Evolutionary conservation across 2,797 vertebrate genomes (phyloP), one percentile per base, ranked within the genome.

Genomic region (Bradypodion ventrale): DNA sequence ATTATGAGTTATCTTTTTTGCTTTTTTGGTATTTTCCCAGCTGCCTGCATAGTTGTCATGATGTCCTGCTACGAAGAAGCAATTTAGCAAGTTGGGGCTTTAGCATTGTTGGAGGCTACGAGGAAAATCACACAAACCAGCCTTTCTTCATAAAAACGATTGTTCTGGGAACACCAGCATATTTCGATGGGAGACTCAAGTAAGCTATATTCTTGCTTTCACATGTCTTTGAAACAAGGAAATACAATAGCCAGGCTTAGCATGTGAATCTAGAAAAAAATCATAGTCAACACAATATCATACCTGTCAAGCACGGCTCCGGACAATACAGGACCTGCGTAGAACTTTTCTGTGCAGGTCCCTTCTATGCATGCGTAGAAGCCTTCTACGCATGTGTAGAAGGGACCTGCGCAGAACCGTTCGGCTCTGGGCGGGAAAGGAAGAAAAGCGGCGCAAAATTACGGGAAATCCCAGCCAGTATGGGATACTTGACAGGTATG

Each of bases 141-240:
- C 98, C 98, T 7, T 99, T 99, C 96, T 99, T 99, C 94, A 99
- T 99, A 92, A 99, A 99, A 95, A 99, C 99, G 3, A 99, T 99
- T 72, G 99, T 99, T 86, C 96, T 99, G 49, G 99, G 99, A 91
- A 99, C 99, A n/a, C 99, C 99, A 1, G 99, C 98, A 0, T 99
- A 99, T 94, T 99, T 98, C 19, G 99, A 99, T 63, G 98, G 99
- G 75, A 97, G 98, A 91, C 95, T 99, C 85, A 99, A 99, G 98
- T 99, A 93, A 99, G 98, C 91, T 78, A 35, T 56, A 68, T 75
- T 42, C 37, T 0, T 3, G 27, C 12, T 70, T 84, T 4, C 78
- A 70, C 4, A 9, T 23, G 27, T 37, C 2, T 89, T 79, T 25
- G 37, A 66, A 82, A 40, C 49, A 40, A 8, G 35, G 40, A 44